Evolutionary conservation across 2,888 invertebrate genomes (phyloP), one percentile per base, ranked within the genome.

Genomic region (Polyommatus icarus): DNA sequence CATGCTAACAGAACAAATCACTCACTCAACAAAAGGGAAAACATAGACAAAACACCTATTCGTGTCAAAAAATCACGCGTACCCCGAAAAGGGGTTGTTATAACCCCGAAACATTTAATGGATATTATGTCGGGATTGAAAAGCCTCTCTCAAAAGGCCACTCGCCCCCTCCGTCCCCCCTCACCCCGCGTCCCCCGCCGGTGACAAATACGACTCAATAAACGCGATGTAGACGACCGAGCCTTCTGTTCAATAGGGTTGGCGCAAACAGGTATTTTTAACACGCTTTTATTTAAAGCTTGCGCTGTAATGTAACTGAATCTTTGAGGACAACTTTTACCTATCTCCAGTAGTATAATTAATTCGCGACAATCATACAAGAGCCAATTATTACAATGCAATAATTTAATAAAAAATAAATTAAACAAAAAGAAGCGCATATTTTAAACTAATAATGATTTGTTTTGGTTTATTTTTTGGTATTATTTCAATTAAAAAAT

Each of bases 171-270:
- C 77, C 79, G 79, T 81, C 82, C 80, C 67, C 29, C 78, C 82
- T 67, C 6, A 15, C 29, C 15, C 67, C 67, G 5, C 29, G 29
- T 67, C 29, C 79, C 82, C 77, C 79, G 80, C 81, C 82, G 81
- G 84, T 84, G 85, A 86, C 86, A 86, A 85, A 83, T 86, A 87
- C 84, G 87, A 88, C 86, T 84, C 86, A 85, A 88, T 89, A 87
- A 87, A 86, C 85, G 84, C 84, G 82, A 78, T 82, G 84, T 84
- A 83, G 85, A 83, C 80, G 79, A 81, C 83, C 79, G 78, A 81
- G 84, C 84, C 86, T 86, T 84, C 85, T 85, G 83, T 84, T 79
- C 76, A 32, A 0, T 82, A 90, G 87, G 89, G 90, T 78, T 89
- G 85, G 1, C 82, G 81, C 72, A 6, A n/a, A n/a, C n/a, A 5